These are phyloP conservation scores for Mystacornis crossleyi DNA, from an alignment of 2,113 vertebrate genomes.

Conservation along the genomic window DNA sequence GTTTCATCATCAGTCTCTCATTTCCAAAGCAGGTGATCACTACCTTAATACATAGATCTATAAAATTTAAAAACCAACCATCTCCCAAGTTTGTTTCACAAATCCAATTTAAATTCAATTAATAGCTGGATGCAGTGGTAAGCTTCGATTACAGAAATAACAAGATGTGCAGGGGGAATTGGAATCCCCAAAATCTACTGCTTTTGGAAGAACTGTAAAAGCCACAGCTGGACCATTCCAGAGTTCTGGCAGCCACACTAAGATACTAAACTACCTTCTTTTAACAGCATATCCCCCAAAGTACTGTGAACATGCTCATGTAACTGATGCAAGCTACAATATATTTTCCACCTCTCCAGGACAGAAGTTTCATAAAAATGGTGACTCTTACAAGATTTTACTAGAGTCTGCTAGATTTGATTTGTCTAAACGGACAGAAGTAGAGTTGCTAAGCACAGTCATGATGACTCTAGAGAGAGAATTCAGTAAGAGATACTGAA, in stretches of 20 bases:
- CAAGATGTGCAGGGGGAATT: fast-evolving
- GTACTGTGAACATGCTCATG: neutral
- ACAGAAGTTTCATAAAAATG: neutral
- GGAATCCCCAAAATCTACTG: neutral
- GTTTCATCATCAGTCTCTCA: neutral
- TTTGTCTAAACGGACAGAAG: neutral
- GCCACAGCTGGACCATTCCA: neutral
- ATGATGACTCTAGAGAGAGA: neutral
- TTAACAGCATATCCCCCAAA: neutral
- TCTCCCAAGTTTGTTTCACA: neutral
- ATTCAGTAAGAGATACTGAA: neutral
- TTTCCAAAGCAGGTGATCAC: neutral
- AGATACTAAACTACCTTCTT: neutral
- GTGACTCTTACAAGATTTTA: neutral
- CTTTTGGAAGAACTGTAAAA: neutral
- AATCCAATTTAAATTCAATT: neutral
- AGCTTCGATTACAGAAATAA: neutral
- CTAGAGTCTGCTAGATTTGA: neutral
- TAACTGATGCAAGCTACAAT: neutral
- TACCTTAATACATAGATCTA: neutral
- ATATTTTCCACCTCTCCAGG: neutral
- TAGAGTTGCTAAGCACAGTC: neutral
- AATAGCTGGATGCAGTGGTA: neutral
- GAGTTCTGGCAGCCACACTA: neutral
- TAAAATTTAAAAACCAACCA: neutral